Evolutionary conservation across 2,888 invertebrate genomes (phyloP), one percentile per base, ranked within the genome.

Genomic region (Mythimna albipuncta): DNA sequence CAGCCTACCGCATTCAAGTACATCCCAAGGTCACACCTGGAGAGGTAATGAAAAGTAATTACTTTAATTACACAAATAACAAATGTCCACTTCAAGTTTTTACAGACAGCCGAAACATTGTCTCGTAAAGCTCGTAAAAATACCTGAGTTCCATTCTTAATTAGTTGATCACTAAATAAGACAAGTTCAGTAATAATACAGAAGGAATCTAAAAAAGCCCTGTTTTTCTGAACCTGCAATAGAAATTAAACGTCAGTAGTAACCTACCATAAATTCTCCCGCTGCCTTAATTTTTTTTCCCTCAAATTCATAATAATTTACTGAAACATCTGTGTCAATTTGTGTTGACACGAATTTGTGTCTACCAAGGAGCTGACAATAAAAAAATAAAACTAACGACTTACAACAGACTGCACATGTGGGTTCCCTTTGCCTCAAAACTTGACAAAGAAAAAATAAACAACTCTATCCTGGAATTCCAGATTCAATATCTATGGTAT

Each of bases 291-390:
- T 68, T 50, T 57, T 72, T 79, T 85, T 81, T 77, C 64, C 64
- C 50, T 69, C 67, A 74, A 84, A 85, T 86, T 88, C 84, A 85
- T 86, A 88, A 89, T 91, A 90, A 92, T 90, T 89, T 89, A 89
- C 82, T 88, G 82, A 77, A 90, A 91, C 95, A 94, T 94, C 93
- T 94, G 94, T 94, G 91, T 89, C 91, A 90, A 92, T 93, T 90
- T 89, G 87, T 94, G 94, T 94, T 95, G 94, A 94, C 94, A 94
- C 89, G 86, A 87, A 90, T 89, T 89, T 92, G 88, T 91, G 90
- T 91, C 89, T 88, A 88, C 85, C 84, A 89, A 91, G 88, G 85
- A 89, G 87, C 85, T 86, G 79, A 86, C 85, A 85, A 88, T 89
- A 92, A 93, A 94, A 83, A 93, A 93, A 91, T 85, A 86, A 90